Evolutionary conservation across 2,797 vertebrate species (phyloP).

Genomic region (Diplodus puntazzo): DNA sequence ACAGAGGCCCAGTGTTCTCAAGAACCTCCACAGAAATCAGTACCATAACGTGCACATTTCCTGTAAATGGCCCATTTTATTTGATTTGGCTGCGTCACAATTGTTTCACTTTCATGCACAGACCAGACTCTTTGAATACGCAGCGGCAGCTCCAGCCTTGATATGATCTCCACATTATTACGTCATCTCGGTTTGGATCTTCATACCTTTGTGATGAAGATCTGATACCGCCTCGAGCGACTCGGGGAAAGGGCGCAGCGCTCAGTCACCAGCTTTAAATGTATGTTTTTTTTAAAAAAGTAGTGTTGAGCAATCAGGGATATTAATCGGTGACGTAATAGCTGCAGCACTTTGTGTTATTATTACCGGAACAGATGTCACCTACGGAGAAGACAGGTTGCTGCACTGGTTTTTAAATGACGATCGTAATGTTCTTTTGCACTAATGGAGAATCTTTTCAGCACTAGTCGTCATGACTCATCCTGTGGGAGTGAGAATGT

Average conservation of each 20-base stretch:
- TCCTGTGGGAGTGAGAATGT: constrained; percentile 20
- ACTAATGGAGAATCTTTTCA: not conserved
- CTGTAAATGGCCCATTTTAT: constrained; percentile 26
- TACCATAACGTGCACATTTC: not conserved
- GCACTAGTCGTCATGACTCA: constrained; percentile 38
- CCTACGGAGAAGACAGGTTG: not conserved
- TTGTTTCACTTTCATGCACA: constrained; percentile 28
- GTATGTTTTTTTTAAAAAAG: not conserved
- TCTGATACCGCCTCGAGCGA: not conserved
- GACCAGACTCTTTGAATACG: constrained; percentile 8
- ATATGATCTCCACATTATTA: not conserved
- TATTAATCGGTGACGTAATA: not conserved
- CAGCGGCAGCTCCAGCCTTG: not conserved
- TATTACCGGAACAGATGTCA: not conserved
- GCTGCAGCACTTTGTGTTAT: not conserved
- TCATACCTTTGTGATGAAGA: not conserved
- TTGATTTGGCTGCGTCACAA: not conserved
- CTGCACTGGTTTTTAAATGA: not conserved
- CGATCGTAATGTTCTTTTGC: not conserved
- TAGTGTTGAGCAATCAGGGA: constrained; percentile 17
- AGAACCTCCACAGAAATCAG: not conserved
- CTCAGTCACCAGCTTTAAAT: not conserved
- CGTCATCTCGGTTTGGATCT: constrained; percentile 9
- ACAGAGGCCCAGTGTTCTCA: not conserved
- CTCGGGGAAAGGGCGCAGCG: not conserved